Base-by-base conservation (phyloP, 2,113 vertebrate genomes). In the Albula goreensis region DNA sequence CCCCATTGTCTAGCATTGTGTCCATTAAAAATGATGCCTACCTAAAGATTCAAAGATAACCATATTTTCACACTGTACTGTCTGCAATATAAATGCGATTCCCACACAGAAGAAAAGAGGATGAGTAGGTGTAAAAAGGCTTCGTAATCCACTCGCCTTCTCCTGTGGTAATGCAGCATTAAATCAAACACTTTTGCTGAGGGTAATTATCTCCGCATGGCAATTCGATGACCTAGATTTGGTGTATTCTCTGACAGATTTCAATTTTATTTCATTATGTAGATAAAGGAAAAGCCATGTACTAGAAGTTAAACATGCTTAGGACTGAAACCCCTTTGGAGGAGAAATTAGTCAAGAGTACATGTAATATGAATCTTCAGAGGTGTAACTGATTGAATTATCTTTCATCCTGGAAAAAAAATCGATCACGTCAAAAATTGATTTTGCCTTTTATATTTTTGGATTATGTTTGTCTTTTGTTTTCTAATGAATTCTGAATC, bases 181-280 rank as follows among this genome's bases (percentile, higher is more conserved):
- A 94, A 87, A 94, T 88, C 12, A 83, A 89, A 91, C 86, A 87
- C 89, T 89, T 91, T 90, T 88, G 90, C 91, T 91, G 87, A 93
- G 90, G 87, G 90, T 90, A 94, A 94, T 95, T 92, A 94, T 91
- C 88, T 88, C 87, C 86, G 90, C 85, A 89, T 86, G 86, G 90
- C 87, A 92, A 91, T 88, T 90, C 86, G 86, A 74, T 92, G 90
- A 90, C 91, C 91, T 91, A 90, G 91, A 94, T 95, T 95, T 90
- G 90, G 13, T 60, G 19, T 86, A 90, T 91, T 90, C 88, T 85
- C 85, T 87, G 87, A 89, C 87, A 90, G 87, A 93, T 93, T 94
- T 93, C 89, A 92, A 89, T 94, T 93, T 92, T 89, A 89, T 91
- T 91, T 93, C 87, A 93, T 94, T 91, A 94, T 91, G 88, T 90